Evolutionary conservation across 2,113 vertebrate species (phyloP), one percentile per base, ranked within the genome.

Genomic region (Physeter macrocephalus): DNA sequence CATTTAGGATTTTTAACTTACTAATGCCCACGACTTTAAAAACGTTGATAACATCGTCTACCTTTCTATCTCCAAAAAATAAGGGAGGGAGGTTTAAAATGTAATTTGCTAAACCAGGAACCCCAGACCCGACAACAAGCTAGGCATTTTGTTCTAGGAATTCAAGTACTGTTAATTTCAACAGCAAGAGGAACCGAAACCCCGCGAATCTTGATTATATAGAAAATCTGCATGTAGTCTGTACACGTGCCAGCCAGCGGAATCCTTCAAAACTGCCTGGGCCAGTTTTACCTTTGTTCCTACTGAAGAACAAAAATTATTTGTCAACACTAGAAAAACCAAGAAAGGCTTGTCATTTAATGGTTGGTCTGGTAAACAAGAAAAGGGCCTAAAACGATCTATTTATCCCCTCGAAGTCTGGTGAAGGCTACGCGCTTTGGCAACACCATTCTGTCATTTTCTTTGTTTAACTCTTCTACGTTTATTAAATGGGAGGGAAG

Each of bases 91-190:
- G 6, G 43, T 64, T 93, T 81, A 91, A 85, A 90, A 89, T 85
- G 43, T 66, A 80, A 88, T 54, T 31, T 93, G 78, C 52, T 71
- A 91, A 81, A 74, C 10, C 27, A 64, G 72, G 67, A 92, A 87
- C 36, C 46, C 36, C 41, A 64, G 46, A 72, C 23, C n/a, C 64
- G 36, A 43, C 89, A 96, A 74, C 88, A 61, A 9, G 21, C 59
- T 59, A 64, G 81, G 67, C 27, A 57, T 69, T 88, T 71, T 93
- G 84, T 93, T 96, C 88, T 61, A 84, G 57, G 69, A 97, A 90
- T 57, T 85, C 34, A 85, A 95, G 29, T 29, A 54, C 74, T 90
- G 34, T 43, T 88, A 9, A 75, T 92, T 88, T 67, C 81, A 89
- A 94, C 31, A 96, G 62, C 71, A 72, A 72, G 41, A 43, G 78